Evolutionary conservation across 2,113 vertebrate genomes (phyloP), one percentile per base, ranked within the genome.

Genomic region (Procavia capensis): DNA sequence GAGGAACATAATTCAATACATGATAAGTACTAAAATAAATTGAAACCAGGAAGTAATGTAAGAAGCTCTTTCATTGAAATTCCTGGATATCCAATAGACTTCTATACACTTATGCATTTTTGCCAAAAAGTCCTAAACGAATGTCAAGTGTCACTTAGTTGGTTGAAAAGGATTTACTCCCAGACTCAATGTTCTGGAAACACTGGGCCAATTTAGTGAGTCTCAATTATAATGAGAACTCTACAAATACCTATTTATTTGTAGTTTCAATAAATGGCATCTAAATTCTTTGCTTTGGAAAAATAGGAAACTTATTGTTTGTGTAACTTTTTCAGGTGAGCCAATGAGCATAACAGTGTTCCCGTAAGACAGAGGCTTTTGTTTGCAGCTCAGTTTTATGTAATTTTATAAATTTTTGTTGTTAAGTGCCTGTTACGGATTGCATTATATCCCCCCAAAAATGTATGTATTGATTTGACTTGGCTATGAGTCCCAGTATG

Each of bases 291-390:
- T 68, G 63, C 25, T 54, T 20, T 64, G 27, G 43, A 39, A 85
- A 79, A 84, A 63, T 31, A 84, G 47, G 76, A 86, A 88, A 57
- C 72, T 85, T 57, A 57, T 13, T 68, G 45, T 75, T 96, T 78
- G 45, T 36, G 25, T 19, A 86, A 66, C 27, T 86, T 47, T 94
- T 72, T 43, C 24, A 61, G 19, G 24, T 25, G 36, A 85, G 14
- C 27, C 70, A 61, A 61, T 3, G 57, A 64, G 45, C 84, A 63
- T 76, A 91, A 36, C 70, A n/a, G 78, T 4, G 31, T 24, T 63
- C 39, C 63, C 79, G 10, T 57, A 43, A 78, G 36, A 54, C 64
- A 19, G 11, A 45, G 39, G 54, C 43, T 70, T 74, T 25, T 59
- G 20, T 76, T 45, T 24, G 6, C 31, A 34, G 8, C 39, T 88